Evolutionary conservation across 2,888 invertebrate genomes (phyloP).

Genomic region (Oxystoma pomonae): DNA sequence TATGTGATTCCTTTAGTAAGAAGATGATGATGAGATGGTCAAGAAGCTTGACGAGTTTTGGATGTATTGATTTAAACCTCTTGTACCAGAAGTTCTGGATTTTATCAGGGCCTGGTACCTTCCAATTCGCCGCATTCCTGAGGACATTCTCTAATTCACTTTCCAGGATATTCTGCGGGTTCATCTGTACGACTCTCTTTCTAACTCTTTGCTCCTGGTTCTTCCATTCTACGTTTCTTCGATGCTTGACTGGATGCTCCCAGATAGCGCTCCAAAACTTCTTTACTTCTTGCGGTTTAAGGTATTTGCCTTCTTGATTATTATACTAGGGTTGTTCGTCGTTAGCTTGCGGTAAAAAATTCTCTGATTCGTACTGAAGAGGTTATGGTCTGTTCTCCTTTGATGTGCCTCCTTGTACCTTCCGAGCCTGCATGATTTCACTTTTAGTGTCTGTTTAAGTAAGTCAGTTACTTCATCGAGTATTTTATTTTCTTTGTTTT

Average conservation of each 20-base stretch:
- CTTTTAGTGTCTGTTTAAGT: not conserved
- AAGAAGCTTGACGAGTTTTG: not conserved
- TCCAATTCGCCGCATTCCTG: not conserved
- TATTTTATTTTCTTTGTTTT: not conserved
- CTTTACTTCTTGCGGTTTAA: not conserved
- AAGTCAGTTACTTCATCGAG: not conserved
- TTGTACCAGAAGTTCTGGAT: constrained; percentile 1
- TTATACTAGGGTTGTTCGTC: not conserved
- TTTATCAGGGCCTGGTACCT: not conserved
- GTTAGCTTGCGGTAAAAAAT: not conserved
- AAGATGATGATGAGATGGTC: not conserved
- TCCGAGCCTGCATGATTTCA: not conserved
- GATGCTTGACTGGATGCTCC: not conserved
- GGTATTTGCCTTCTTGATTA: not conserved
- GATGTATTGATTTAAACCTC: not conserved
- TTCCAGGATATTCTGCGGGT: not conserved
- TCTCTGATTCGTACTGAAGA: not conserved
- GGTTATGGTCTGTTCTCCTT: not conserved
- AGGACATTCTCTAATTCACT: not conserved
- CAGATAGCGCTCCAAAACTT: not conserved
- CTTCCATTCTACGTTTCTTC: not conserved
- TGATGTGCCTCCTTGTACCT: not conserved
- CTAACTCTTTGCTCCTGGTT: not conserved
- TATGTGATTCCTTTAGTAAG: not conserved
- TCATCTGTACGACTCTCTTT: not conserved